A percentile compares a stretch with the other conserved stretches of the same genome.
Evolutionary conservation across 2,113 vertebrate species (phyloP).

Genomic region (Equus quagga): DNA sequence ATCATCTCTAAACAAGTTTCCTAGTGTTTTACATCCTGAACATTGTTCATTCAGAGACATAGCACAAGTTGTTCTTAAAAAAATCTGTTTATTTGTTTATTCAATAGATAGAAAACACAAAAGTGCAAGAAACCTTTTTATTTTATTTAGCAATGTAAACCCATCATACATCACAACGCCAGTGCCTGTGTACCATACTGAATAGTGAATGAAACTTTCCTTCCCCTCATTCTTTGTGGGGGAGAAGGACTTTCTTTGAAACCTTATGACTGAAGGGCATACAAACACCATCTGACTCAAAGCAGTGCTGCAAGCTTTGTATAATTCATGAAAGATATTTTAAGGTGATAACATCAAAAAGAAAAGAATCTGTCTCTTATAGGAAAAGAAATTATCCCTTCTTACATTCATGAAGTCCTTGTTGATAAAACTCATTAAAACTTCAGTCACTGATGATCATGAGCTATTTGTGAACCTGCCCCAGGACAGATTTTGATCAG

Average conservation of each 20-base stretch:
- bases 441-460: constrained; percentile 12
- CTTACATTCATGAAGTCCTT: not conserved
- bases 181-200: not conserved
- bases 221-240: not conserved
- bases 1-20: not conserved
- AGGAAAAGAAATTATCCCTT: not conserved
- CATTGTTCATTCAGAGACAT: not conserved
- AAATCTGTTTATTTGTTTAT: not conserved
- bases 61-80: not conserved
- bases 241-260: constrained; percentile 35
- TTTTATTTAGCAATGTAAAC: constrained; percentile 26
- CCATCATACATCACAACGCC: not conserved
- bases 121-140: constrained; percentile 10
- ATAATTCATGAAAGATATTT: constrained; percentile 66
- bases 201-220: not conserved
- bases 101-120: not conserved
- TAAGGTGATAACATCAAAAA: not conserved
- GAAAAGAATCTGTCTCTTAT: not conserved
- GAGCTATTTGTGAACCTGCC: not conserved
- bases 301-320: not conserved
- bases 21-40: not conserved
- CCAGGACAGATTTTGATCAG: not conserved
- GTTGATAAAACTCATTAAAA: not conserved
- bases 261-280: not conserved
- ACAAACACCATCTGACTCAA: not conserved